phyloP scores from a whole-genome alignment of 2,888 invertebrate genomes.

The Leptinotarsa tumamoca region DNA sequence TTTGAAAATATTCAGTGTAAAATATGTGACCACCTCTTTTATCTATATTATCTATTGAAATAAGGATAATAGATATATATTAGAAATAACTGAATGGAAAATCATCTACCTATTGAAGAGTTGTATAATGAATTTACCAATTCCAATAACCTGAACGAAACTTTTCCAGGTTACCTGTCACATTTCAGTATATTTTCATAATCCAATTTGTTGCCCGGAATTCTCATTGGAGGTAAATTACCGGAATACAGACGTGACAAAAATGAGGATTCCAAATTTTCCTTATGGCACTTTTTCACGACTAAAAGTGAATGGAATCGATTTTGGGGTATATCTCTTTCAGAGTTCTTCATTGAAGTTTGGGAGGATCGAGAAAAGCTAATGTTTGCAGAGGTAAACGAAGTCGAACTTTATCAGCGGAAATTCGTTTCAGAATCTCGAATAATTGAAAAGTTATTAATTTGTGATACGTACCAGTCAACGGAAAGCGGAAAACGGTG shows the following conservation, averaged over 20 bases:
- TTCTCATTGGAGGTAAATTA: background rate
- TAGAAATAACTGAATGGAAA: no score
- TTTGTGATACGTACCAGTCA: slow-evolving; percentile 15
- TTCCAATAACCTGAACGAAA: background rate
- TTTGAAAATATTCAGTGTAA: no score
- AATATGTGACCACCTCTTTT: no score
- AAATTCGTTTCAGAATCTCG: background rate
- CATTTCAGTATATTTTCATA: background rate
- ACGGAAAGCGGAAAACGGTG: background rate
- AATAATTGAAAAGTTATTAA: background rate
- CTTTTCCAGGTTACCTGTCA: background rate
- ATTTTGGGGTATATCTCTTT: background rate
- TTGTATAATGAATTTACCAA: no score
- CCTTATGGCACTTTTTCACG: background rate
- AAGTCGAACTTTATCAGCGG: background rate
- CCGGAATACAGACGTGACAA: background rate
- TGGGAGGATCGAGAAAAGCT: background rate
- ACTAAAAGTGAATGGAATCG: background rate
- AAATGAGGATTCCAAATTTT: background rate
- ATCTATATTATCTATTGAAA: no score
- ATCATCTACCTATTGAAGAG: no score
- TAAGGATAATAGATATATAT: no score
- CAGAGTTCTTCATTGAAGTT: background rate
- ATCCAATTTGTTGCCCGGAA: background rate
- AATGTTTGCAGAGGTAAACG: background rate